These are phyloP conservation scores for Polypterus bichir DNA, from an alignment of 2,113 vertebrate genomes.

Conservation along the genomic window DNA sequence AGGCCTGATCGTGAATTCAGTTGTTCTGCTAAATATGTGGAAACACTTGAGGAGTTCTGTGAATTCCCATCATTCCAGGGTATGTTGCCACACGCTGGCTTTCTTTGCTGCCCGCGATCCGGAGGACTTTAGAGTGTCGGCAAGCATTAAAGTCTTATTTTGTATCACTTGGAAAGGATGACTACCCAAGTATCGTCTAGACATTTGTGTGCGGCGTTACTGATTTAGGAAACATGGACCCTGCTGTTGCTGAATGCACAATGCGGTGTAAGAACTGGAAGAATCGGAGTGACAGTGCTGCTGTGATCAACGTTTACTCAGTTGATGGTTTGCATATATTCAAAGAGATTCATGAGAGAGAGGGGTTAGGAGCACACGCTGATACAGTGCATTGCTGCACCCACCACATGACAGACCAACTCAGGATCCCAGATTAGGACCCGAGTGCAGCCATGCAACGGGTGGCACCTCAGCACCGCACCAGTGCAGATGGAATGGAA, in stretches of 20 bases:
- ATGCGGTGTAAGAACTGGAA: slow-evolving; percentile 3
- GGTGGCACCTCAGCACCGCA: no score
- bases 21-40: not conserved
- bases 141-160: slow-evolving; percentile 8
- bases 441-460: no score
- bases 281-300: slow-evolving; percentile 4
- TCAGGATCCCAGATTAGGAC: no score
- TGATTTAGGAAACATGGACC: slow-evolving; percentile 2
- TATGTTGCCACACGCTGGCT: not conserved
- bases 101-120: not conserved
- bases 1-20: no score
- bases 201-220: slow-evolving; percentile 6
- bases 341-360: no score
- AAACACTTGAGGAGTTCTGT: not conserved
- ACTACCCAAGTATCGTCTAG: slow-evolving; percentile 7
- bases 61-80: not conserved
- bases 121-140: not conserved
- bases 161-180: not conserved
- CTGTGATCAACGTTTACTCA: not conserved
- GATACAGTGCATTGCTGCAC: no score
- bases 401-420: no score
- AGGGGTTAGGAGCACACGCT: no score
- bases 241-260: slow-evolving; percentile 5
- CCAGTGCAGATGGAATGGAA: no score
- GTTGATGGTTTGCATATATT: no score